Conservation (phyloP, 2,113 vertebrate genomes). For the Myocastor coypus region DNA sequence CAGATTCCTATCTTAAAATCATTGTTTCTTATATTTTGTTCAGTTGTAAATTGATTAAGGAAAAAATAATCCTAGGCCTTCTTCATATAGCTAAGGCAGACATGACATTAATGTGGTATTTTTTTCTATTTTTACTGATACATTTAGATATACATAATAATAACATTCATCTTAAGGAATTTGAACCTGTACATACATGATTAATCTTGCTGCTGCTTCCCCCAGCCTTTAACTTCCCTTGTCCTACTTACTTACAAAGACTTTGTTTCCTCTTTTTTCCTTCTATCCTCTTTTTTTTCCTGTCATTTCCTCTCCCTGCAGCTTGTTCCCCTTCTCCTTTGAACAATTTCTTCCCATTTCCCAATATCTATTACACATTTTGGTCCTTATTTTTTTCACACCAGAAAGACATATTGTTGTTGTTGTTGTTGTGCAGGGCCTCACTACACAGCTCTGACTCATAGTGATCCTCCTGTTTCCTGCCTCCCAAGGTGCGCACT, state of each 20-base stretch:
- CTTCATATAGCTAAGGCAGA: neutral
- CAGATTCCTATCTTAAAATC: neutral
- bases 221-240: neutral
- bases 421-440: no score
- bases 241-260: neutral
- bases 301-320: neutral
- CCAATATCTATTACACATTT: neutral
- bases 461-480: no score
- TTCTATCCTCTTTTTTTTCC: neutral
- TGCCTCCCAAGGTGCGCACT: no score
- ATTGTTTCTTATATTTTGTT: neutral
- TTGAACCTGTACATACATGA: neutral
- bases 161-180: neutral
- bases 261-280: neutral
- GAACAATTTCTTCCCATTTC: neutral
- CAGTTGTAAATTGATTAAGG: neutral
- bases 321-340: neutral
- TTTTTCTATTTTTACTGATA: neutral
- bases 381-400: neutral
- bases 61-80: neutral
- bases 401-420: neutral
- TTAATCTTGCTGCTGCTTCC: neutral
- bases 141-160: neutral
- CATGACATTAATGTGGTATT: neutral
- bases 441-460: no score